phyloP scores from a whole-genome alignment of 64 coral and sea anemone species.

The Porites australiensis region DNA sequence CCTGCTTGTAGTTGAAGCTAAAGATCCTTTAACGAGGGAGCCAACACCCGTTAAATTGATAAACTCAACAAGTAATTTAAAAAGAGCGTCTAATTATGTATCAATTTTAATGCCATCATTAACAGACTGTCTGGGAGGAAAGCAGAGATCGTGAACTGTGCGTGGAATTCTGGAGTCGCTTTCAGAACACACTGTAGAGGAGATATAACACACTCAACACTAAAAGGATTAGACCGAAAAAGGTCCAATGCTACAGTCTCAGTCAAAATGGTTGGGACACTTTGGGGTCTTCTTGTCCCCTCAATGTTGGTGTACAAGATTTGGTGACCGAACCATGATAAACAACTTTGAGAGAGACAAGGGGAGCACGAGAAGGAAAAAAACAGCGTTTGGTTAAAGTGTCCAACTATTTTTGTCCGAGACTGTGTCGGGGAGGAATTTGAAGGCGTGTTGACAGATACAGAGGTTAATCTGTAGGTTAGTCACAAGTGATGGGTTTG shows the following conservation, averaged over 20 bases:
- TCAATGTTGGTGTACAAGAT: too few relatives aligned
- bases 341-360: too few relatives aligned
- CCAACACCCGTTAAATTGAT: constrained; percentile 31
- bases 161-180: not conserved
- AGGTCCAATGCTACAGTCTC: not conserved
- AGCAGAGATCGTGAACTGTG: constrained; percentile 36
- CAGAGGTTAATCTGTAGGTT: too few relatives aligned
- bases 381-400: too few relatives aligned
- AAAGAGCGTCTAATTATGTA: constrained; percentile 24
- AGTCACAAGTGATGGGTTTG: too few relatives aligned
- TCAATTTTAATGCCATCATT: constrained; percentile 38
- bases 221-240: constrained; percentile 23
- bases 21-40: constrained; percentile 62
- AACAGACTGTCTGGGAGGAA: constrained; percentile 21
- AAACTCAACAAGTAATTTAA: constrained; percentile 15
- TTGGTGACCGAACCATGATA: too few relatives aligned
- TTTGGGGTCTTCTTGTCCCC: too few relatives aligned
- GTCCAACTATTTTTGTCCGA: too few relatives aligned
- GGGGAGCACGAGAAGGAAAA: too few relatives aligned
- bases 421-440: too few relatives aligned
- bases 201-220: constrained; percentile 18
- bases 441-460: too few relatives aligned
- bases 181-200: constrained; percentile 38
- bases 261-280: too few relatives aligned
- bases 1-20: not conserved